Base-by-base conservation (phyloP, 53 echinoderm and acorn worm genomes). In the Crossaster papposus region DNA sequence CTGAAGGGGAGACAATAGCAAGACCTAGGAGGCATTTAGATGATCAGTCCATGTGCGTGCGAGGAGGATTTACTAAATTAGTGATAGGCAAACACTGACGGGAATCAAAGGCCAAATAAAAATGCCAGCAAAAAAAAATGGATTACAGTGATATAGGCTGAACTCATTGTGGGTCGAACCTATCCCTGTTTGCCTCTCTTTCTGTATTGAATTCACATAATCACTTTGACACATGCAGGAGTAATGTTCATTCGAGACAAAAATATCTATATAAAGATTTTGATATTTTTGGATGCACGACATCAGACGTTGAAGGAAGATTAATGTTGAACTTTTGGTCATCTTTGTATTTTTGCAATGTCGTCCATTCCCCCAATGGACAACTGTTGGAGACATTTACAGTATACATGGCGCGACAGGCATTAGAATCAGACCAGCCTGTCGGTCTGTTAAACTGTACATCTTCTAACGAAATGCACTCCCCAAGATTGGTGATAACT, bases 41-140 rank as follows among this genome's bases (percentile, higher is more conserved):
- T 29, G 62, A 87, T 87, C 87, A 77, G 87, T 30, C 62, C 30
- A 87, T 54, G 76, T 87, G 87, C 87, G 87, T 87, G 87, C 87
- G 30, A 58, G 62, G 13, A 77, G 87, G 87, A 87, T 87, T 87
- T 35, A 28, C 36, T 26, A 23, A 75, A 74, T 55, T 76, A 36
- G 54, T 18, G 80, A 14, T 51, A 50, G 58, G 80, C 80, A 80
- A 80, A 80, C 80, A 58, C 80, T 22, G 26, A 35, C 15, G 23
- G 50, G 51, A 78, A 78, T 78, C 78, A 74, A 44, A 20, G 75
- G 75, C 75, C 75, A 34, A 1, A 74, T 15, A 58, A 15, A 17
- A 58, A 58, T 58, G 58, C 2, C 17, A 58, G 22, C 2, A 58
- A 58, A n/a, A n/a, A n/a, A n/a, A n/a, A 58, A 58, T 58, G 58